Conservation (phyloP, 2,888 invertebrate genomes). For the Tenthredo mesomela region DNA sequence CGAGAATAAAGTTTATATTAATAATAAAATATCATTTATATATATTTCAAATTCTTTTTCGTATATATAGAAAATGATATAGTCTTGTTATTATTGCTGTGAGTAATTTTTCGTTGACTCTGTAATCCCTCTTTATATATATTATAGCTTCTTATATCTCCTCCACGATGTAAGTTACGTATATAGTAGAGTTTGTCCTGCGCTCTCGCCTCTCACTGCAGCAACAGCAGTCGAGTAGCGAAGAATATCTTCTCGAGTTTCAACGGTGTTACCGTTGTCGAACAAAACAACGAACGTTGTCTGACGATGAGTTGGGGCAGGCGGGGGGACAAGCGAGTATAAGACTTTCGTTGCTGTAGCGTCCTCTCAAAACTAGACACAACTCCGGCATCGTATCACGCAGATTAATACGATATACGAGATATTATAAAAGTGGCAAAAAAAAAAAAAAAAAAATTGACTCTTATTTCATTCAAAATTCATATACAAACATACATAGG, state of each 20-base stretch:
- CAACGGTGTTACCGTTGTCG: constrained; percentile 33
- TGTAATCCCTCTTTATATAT: not conserved
- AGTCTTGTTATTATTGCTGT: not conserved
- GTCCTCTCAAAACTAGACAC: constrained; percentile 1
- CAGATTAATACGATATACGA: no score
- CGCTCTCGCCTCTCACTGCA: not conserved
- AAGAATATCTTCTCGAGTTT: constrained; percentile 41
- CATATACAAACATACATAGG: not conserved
- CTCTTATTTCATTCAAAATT: not conserved
- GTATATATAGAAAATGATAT: not conserved
- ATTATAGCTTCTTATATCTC: not conserved
- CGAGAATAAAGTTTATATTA: no score
- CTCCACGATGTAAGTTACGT: not conserved
- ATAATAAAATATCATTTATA: no score
- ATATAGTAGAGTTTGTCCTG: not conserved
- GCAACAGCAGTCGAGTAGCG: constrained; percentile 7
- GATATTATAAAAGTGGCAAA: not conserved
- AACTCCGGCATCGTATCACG: not conserved
- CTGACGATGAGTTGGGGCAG: not conserved
- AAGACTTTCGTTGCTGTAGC: not conserved
- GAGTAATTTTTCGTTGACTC: not conserved
- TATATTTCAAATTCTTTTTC: no score
- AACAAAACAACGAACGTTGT: constrained; percentile 7
- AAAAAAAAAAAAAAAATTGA: no score
- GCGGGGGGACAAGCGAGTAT: not conserved